phyloP scores from a whole-genome alignment of 2,888 invertebrate species.

The Hypercompe scribonia region DNA sequence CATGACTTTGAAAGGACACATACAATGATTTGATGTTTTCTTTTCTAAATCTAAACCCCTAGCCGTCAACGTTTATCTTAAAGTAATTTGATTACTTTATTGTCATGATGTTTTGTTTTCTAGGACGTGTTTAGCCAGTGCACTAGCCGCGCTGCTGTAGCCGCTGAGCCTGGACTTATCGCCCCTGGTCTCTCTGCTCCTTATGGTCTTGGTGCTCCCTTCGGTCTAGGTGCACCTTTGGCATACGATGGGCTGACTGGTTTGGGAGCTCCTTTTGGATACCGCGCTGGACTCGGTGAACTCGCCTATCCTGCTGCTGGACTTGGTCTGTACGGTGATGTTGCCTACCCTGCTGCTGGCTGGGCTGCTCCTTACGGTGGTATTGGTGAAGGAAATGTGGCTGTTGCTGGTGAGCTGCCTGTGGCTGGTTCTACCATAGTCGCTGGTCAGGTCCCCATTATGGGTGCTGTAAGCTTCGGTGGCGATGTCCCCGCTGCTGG shows the following conservation, averaged over 20 bases:
- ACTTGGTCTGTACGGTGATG: background rate
- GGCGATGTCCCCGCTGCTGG: no score
- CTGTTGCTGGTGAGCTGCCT: no score
- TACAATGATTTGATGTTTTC: no score
- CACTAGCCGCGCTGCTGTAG: constrained; percentile 40
- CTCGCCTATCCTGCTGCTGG: constrained; percentile 17
- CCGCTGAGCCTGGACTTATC: constrained; percentile 29
- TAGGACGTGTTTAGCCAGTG: constrained; percentile 8
- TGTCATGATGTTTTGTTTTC: background rate
- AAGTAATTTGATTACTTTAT: no score
- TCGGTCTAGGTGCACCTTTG: background rate
- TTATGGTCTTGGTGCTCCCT: constrained; percentile 5
- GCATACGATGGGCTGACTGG: constrained; percentile 7
- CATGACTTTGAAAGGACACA: no score
- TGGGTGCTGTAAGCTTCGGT: no score
- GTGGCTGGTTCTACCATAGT: no score
- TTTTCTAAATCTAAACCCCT: no score
- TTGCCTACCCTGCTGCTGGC: constrained; percentile 11
- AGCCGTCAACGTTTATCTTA: no score
- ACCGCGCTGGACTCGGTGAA: constrained; percentile 5
- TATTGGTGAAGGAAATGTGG: no score
- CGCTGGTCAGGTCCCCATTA: no score
- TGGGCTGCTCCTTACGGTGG: no score
- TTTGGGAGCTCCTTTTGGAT: constrained; percentile 25
- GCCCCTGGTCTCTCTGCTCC: background rate